Conservation (phyloP, 2,797 vertebrate species). For the Gallinago solitaria region DNA sequence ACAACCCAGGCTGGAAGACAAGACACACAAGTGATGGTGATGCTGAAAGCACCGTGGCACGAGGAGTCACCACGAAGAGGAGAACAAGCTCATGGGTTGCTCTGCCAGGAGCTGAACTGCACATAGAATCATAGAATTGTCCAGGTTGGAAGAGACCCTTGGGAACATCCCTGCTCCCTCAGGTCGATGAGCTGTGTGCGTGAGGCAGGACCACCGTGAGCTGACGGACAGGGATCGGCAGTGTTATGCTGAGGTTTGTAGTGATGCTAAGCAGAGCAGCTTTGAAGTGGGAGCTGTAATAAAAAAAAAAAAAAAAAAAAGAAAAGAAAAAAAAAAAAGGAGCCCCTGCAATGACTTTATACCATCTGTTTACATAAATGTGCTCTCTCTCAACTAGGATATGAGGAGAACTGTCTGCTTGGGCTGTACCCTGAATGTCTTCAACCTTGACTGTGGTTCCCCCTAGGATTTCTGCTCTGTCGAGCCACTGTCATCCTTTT, state of each 20-base stretch:
- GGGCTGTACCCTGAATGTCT: not conserved
- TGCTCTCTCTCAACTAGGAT: not conserved
- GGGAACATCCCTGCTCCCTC: accelerated
- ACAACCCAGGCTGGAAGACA: not conserved
- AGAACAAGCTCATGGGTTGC: not conserved
- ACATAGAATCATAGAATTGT: not conserved
- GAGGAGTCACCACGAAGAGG: not conserved
- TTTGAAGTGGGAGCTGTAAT: not conserved
- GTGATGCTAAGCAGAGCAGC: not conserved
- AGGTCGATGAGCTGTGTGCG: not conserved
- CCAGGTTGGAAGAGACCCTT: too few relatives aligned
- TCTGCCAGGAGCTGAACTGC: not conserved
- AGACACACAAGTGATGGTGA: not conserved
- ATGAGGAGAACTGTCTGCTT: not conserved
- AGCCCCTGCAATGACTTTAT: not conserved
- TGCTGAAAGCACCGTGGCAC: not conserved
- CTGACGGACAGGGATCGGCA: not conserved
- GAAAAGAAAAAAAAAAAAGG: not conserved
- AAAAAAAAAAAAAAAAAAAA: not conserved
- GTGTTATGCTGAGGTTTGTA: not conserved
- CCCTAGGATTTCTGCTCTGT: not conserved
- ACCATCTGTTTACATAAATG: not conserved
- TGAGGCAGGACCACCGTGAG: not conserved
- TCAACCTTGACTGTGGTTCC: not conserved
- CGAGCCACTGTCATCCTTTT: not conserved